Conservation (phyloP, 2,113 vertebrate genomes). For the Scolopax mira region DNA sequence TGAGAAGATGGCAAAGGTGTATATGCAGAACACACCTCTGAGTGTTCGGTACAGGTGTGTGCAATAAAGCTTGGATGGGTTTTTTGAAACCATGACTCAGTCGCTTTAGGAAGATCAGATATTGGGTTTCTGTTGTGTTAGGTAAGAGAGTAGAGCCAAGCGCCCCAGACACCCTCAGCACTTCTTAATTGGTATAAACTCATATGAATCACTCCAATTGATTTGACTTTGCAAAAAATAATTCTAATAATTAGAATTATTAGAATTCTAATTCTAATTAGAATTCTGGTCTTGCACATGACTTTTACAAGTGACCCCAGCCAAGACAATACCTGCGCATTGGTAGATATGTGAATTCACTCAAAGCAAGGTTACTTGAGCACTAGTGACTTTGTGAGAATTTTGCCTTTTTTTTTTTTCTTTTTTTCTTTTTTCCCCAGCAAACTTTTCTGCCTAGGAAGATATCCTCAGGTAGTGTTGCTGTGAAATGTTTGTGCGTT, state of each 20-base stretch:
- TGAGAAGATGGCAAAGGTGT: constrained; percentile 43
- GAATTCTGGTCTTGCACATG: background rate
- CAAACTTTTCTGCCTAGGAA: background rate
- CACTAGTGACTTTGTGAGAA: background rate
- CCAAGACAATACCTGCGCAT: background rate
- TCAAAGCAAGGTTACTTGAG: background rate
- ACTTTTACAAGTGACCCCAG: background rate
- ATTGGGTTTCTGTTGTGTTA: constrained; percentile 53
- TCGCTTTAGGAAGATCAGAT: constrained; percentile 62
- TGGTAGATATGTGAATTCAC: background rate
- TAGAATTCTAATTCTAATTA: no score
- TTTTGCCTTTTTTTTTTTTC: background rate
- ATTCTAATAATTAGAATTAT: no score
- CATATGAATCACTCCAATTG: accelerated
- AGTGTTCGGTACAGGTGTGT: constrained; percentile 21
- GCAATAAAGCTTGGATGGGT: constrained; percentile 41
- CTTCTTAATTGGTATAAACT: background rate
- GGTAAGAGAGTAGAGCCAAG: background rate
- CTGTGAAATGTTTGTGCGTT: background rate
- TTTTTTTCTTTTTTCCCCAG: background rate
- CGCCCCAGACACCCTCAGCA: background rate
- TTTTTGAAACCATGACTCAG: constrained; percentile 65
- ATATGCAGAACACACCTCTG: constrained; percentile 26
- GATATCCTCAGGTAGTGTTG: no score
- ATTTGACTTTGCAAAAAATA: background rate